Percentiles rank a stretch among this genome's conserved stretches.
Conservation (phyloP, 2,113 vertebrate genomes). For the Bubo bubo region DNA sequence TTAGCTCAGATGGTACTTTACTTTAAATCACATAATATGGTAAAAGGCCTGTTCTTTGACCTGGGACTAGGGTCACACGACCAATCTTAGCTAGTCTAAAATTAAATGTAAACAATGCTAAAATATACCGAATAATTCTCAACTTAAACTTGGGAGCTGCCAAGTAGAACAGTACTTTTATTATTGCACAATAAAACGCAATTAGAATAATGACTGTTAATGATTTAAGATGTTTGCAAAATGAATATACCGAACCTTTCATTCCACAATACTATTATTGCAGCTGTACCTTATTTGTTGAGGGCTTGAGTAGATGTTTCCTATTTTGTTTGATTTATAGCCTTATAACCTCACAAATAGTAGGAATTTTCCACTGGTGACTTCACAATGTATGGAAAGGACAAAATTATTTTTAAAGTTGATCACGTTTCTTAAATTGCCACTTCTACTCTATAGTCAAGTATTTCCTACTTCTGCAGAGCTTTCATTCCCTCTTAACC, state of each 20-base stretch:
- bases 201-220: neutral
- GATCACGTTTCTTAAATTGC: neutral
- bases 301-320: slow-evolving; percentile 49
- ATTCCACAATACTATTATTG: slow-evolving; percentile 48
- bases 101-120: slow-evolving; percentile 50
- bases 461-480: neutral
- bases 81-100: slow-evolving; percentile 41
- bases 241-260: slow-evolving; percentile 1
- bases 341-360: neutral
- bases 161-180: slow-evolving; percentile 38
- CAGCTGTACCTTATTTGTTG: slow-evolving; percentile 39
- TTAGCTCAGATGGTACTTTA: slow-evolving; percentile 45
- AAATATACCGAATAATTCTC: slow-evolving; percentile 8
- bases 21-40: slow-evolving; percentile 44
- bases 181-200: neutral
- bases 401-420: neutral
- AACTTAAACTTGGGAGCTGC: slow-evolving; percentile 1
- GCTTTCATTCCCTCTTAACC: neutral
- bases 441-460: neutral
- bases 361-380: slow-evolving; percentile 38
- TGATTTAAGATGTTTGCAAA: slow-evolving; percentile 24
- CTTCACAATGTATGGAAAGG: slow-evolving; percentile 18
- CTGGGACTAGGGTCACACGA: slow-evolving; percentile 32
- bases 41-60: slow-evolving; percentile 63
- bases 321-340: slow-evolving; percentile 65